phyloP scores from a whole-genome alignment of 2,888 invertebrate genomes.

The Desoria tigrina region DNA sequence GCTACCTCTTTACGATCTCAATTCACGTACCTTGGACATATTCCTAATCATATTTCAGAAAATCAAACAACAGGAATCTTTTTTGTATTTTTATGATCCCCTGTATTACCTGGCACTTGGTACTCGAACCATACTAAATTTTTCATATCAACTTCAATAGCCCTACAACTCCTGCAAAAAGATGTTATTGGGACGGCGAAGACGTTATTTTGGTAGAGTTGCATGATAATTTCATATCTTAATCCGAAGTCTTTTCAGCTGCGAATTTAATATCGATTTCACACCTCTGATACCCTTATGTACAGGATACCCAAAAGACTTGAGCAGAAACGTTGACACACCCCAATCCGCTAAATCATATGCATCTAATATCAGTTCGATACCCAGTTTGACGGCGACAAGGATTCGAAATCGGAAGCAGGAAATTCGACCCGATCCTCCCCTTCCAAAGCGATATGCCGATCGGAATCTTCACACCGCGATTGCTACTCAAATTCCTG shows the following conservation, averaged over 20 bases:
- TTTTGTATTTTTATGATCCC: too few species aligned
- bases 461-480: slow-evolving; percentile 29
- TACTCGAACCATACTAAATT: too few species aligned
- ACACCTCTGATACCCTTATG: background rate
- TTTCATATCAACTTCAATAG: too few species aligned
- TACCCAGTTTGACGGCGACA: background rate
- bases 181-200: background rate
- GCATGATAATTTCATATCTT: too few species aligned
- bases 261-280: too few species aligned
- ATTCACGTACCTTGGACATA: too few species aligned
- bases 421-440: slow-evolving; percentile 24
- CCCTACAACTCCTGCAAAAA: too few species aligned
- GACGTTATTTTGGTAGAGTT: slow-evolving; percentile 8
- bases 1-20: too few species aligned
- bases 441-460: slow-evolving; percentile 22
- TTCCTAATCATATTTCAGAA: too few species aligned
- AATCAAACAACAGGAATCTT: too few species aligned
- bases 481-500: slow-evolving; percentile 32
- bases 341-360: slow-evolving; percentile 34
- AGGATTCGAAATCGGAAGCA: background rate
- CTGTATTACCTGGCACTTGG: too few species aligned
- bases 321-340: slow-evolving; percentile 21
- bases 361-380: slow-evolving; percentile 14
- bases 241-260: too few species aligned
- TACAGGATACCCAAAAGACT: slow-evolving; percentile 26